Evolutionary conservation across 2,113 vertebrate species (phyloP).

Genomic region (Lethenteron reissneri): DNA sequence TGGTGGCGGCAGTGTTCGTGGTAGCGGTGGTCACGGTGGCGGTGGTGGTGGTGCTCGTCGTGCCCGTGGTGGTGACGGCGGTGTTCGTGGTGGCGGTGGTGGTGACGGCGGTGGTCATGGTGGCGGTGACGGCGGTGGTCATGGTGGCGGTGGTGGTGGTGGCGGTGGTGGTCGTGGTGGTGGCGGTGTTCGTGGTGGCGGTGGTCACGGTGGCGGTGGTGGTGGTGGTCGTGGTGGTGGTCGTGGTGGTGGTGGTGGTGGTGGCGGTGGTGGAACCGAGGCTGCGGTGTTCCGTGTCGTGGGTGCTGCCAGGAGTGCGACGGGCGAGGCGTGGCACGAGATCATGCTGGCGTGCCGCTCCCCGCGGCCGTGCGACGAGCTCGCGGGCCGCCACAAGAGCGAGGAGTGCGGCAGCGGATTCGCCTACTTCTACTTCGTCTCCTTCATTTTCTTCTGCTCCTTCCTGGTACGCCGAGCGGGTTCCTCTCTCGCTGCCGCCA

Average conservation of each 20-base stretch:
- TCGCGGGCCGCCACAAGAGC: constrained; percentile 29
- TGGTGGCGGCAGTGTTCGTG: too few relatives aligned
- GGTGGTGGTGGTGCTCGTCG: too few relatives aligned
- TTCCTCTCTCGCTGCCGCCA: too few relatives aligned
- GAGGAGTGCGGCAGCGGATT: constrained; percentile 2
- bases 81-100: background rate
- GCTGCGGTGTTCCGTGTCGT: constrained; percentile 6
- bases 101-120: too few relatives aligned
- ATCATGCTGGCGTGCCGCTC: constrained; percentile 83
- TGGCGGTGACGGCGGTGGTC: too few relatives aligned
- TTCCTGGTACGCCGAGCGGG: background rate
- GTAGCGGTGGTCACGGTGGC: too few relatives aligned
- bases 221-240: too few relatives aligned
- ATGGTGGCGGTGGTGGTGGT: too few relatives aligned
- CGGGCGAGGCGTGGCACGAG: constrained; percentile 82
- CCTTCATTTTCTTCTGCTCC: constrained; percentile 3
- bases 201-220: too few relatives aligned
- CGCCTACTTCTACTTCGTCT: constrained; percentile 3
- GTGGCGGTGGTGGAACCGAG: background rate
- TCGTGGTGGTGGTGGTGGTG: background rate
- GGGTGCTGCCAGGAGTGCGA: constrained; percentile 47
- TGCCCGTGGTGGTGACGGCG: too few relatives aligned
- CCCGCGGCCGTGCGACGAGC: constrained; percentile 41
- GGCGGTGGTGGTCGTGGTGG: too few relatives aligned
- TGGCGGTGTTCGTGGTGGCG: too few relatives aligned